Base-by-base conservation (phyloP, 2,888 invertebrate genomes). In the Phaedon cochleariae region DNA sequence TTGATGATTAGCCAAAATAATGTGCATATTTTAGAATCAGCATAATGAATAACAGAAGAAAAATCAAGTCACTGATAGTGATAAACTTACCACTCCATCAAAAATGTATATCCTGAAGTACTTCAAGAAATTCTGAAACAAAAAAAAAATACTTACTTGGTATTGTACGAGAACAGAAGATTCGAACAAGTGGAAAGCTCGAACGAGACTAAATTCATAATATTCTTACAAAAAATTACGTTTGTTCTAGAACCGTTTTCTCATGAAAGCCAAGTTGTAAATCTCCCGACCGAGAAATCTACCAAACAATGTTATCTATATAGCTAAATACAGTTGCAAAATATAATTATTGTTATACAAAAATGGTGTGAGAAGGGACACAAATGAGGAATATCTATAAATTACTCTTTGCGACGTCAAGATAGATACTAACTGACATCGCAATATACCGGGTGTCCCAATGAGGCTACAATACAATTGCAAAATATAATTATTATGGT, bases 231-330 rank as follows among this genome's bases (percentile, higher is more conserved):
- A 66, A 54, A 62, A 48, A 62, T 63, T 55, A 54, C 70, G 70
- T 73, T 74, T 74, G 64, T 64, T 61, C 59, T 65, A 59, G 54
- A 60, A 60, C 51, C 41, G n/a, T 59, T 64, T 41, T 15, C n/a
- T 41, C 41, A 12, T 41, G 15, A 41, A 58, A 61, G 64, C 68
- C 67, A 65, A 69, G 67, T 60, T 59, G 69, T 73, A 72, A 71
- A 73, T 74, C 73, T 64, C 52, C 66, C 7, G 26, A 26, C n/a
- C 67, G 31, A 34, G 10, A 41, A 15, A 41, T 41, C 15, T n/a
- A 41, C 12, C 41, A 69, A 71, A 74, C 72, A 76, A 73, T 74
- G 73, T 76, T 76, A 76, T 76, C 76, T 67, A 41, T 59, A n/a
- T 54, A 29, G 3, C 15, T 6, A 41, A 15, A 55, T 48, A 61